A percentile compares a stretch with the other conserved stretches of the same genome.
Conservation (phyloP, 2,113 vertebrate species). For the Canis aureus region DNA sequence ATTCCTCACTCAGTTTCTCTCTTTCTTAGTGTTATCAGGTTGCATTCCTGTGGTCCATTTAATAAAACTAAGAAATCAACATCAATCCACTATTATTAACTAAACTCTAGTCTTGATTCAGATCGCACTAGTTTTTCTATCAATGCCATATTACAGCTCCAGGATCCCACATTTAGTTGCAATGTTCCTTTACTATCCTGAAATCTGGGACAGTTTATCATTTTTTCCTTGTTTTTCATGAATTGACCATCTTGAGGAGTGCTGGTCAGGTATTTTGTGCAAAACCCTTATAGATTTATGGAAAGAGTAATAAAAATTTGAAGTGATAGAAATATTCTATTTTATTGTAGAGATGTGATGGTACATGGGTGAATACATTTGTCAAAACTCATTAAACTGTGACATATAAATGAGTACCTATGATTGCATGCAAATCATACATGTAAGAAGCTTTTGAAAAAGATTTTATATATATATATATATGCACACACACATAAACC, state of each 20-base stretch:
- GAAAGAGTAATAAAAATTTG: background rate
- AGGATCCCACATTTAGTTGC: background rate
- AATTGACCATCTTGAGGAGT: background rate
- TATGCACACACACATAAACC: background rate
- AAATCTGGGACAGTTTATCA: background rate
- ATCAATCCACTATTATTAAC: background rate
- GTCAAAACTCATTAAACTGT: background rate
- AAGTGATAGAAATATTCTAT: background rate
- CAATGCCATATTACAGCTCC: background rate
- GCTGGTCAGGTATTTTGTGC: background rate
- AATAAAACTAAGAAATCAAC: background rate
- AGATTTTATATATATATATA: background rate
- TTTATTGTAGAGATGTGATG: background rate
- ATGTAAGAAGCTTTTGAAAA: background rate
- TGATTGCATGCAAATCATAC: background rate
- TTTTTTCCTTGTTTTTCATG: background rate
- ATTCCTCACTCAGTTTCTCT: background rate
- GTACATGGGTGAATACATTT: background rate
- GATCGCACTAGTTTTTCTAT: background rate
- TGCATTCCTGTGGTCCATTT: background rate
- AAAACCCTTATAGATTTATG: background rate
- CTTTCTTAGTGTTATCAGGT: background rate
- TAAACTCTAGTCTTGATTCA: background rate
- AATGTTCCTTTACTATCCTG: background rate
- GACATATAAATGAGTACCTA: background rate